Evolutionary conservation across 2,888 invertebrate species (phyloP).

Genomic region (Phanerotoma sp.): DNA sequence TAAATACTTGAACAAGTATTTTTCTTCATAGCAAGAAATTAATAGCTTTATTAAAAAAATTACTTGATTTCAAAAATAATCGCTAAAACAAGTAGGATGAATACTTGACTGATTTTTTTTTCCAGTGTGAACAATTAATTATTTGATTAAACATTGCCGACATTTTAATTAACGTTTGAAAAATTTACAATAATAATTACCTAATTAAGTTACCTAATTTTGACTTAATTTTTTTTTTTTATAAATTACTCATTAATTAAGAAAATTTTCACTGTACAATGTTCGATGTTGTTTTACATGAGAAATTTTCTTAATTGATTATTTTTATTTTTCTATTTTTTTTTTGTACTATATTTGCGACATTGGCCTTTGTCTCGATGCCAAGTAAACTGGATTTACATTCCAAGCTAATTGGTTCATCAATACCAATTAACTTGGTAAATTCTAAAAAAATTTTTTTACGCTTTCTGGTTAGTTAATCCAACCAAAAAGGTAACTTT

Average conservation of each 20-base stretch:
- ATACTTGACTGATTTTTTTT: too few relatives aligned
- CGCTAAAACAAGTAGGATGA: too few relatives aligned
- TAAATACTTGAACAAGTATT: too few relatives aligned
- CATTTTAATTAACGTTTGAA: too few relatives aligned
- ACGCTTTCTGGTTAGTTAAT: slow-evolving; percentile 42
- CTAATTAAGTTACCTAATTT: too few relatives aligned
- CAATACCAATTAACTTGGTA: slow-evolving; percentile 47
- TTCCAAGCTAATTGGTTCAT: slow-evolving; percentile 13
- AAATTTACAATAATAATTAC: too few relatives aligned
- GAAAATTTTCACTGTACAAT: slow-evolving; percentile 2
- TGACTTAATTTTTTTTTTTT: too few relatives aligned
- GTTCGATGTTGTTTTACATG: slow-evolving; percentile 17
- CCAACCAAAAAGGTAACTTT: background rate
- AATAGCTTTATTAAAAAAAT: too few relatives aligned
- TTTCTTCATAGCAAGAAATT: too few relatives aligned
- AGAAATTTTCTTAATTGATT: background rate
- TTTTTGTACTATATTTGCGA: slow-evolving; percentile 24
- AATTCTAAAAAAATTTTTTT: slow-evolving; percentile 41
- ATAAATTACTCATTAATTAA: slow-evolving; percentile 5
- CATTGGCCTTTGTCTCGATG: slow-evolving; percentile 13
- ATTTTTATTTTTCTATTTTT: slow-evolving; percentile 4
- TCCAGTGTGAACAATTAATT: too few relatives aligned
- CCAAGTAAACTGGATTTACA: slow-evolving; percentile 1
- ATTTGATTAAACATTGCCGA: too few relatives aligned
- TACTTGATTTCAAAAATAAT: too few relatives aligned